Evolutionary conservation across 2,797 vertebrate genomes (phyloP), one percentile per base, ranked within the genome.

Genomic region (Pseudochirops corinnae): DNA sequence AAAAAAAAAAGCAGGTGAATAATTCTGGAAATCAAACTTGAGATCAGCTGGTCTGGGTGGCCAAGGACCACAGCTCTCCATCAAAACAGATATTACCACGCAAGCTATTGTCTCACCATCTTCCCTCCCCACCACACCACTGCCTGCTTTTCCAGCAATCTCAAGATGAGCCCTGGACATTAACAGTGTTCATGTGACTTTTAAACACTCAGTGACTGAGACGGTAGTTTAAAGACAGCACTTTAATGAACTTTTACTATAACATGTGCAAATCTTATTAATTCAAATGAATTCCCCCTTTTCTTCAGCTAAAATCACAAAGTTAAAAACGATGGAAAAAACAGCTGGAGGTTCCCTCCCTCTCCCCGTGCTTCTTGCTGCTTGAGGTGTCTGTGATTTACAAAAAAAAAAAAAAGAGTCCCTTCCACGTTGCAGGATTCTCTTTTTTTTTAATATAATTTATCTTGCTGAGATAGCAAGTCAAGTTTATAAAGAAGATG

Each of bases 381-480:
- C 97, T 98, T 98, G 98, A 99, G 98, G 99, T 98, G 99, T 98
- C 97, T 98, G 98, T 98, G 98, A 99, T 98, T 98, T 98, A 99
- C 97, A 98, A 98, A 98, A 98, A 39, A n/a, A 62, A 97, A 74
- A 97, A 95, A 98, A 98, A 98, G 98, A 99, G 98, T 98, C 98
- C 98, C 98, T 98, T 98, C 98, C 99, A 98, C 98, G 98, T 98
- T 98, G 98, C 58, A 98, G 98, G 98, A 98, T 98, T 98, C 98
- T 98, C 98, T 98, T 98, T 96, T 92, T 98, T 98, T 99, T 98
- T 97, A 99, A 99, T 98, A 99, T 98, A 99, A 98, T 99, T 99
- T 98, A 98, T 98, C 99, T 99, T 98, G 99, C 98, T 98, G 98
- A 98, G 98, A 98, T 94, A 99, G 99, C 99, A 99, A 99, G 98